Conservation (phyloP, 2,797 vertebrate species). For the Mus minutoides region DNA sequence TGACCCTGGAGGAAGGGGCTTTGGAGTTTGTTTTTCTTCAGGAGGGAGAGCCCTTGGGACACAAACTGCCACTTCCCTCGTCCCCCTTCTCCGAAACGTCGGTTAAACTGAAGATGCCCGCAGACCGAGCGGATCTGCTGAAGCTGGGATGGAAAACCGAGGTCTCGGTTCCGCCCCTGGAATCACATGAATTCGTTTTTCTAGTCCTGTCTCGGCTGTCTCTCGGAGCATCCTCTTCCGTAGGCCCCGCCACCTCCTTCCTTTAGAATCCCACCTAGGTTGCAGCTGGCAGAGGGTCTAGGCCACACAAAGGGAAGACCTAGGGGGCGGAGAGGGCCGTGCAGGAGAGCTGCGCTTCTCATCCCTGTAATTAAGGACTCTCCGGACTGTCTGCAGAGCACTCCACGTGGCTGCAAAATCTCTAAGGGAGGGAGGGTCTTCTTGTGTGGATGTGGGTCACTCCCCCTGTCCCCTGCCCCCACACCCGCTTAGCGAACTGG, state of each 20-base stretch:
- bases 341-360: constrained; percentile 20
- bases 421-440: constrained; percentile 18
- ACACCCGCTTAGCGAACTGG: background rate
- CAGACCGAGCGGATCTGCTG: constrained; percentile 71
- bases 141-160: constrained; percentile 70
- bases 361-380: constrained; percentile 78
- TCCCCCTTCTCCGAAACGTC: background rate
- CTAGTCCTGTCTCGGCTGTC: background rate
- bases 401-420: constrained; percentile 20
- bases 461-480: background rate
- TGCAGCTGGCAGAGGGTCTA: constrained; percentile 74
- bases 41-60: constrained; percentile 71
- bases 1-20: background rate
- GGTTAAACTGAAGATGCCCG: constrained; percentile 63
- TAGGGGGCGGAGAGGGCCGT: constrained; percentile 32
- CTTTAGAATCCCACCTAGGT: constrained; percentile 78
- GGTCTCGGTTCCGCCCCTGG: constrained; percentile 79
- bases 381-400: constrained; percentile 33
- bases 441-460: background rate
- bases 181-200: constrained; percentile 77
- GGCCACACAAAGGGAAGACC: constrained; percentile 80
- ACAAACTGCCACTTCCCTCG: constrained; percentile 62
- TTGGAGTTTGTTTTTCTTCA: constrained; percentile 52
- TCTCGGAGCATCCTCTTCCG: background rate
- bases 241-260: constrained; percentile 29